Conservation (phyloP, 1,140 invertebrate species). For the Drosophila arizonae region DNA sequence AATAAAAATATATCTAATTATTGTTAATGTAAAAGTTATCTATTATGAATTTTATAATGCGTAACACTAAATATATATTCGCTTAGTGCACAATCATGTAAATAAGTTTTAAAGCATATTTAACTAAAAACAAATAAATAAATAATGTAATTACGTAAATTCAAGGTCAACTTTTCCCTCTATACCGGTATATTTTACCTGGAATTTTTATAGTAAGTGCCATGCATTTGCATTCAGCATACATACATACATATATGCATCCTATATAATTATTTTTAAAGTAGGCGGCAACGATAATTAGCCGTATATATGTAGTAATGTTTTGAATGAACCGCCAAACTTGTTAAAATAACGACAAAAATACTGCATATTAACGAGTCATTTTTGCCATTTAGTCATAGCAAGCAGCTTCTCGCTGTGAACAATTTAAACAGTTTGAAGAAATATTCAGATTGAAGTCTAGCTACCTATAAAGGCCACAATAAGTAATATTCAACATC, state of each 20-base stretch:
- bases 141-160: slow-evolving; percentile 60
- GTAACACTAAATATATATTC: slow-evolving; percentile 56
- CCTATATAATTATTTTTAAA: no score
- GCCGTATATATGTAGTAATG: background rate
- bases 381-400: background rate
- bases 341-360: background rate
- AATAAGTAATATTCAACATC: slow-evolving; percentile 3
- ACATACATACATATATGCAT: no score
- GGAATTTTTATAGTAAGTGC: no score
- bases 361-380: background rate
- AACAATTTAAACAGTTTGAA: background rate
- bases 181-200: no score
- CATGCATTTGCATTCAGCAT: no score
- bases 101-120: slow-evolving; percentile 72
- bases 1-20: slow-evolving; percentile 41
- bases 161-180: no score
- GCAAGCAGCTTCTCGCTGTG: background rate
- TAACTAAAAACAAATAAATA: slow-evolving; percentile 56
- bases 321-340: background rate
- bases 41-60: slow-evolving; percentile 65
- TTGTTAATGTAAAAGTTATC: slow-evolving; percentile 46
- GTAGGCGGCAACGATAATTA: no score
- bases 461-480: background rate
- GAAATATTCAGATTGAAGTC: background rate
- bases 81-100: slow-evolving; percentile 74